Conservation (phyloP, 2,113 vertebrate species). For the Physeter macrocephalus region DNA sequence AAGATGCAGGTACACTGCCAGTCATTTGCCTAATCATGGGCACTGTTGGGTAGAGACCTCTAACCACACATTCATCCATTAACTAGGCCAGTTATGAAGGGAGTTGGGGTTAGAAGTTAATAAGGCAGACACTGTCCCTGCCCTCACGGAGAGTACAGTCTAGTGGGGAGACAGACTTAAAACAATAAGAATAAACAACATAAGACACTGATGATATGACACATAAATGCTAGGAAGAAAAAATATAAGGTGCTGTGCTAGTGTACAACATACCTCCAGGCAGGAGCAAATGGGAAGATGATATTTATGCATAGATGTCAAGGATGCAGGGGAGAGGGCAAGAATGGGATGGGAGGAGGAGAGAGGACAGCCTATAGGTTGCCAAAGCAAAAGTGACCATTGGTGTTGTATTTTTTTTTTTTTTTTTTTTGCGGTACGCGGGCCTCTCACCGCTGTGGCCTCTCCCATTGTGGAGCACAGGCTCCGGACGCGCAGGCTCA, state of each 20-base stretch:
- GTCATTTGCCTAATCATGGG: not conserved
- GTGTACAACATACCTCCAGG: no score
- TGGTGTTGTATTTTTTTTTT: not conserved
- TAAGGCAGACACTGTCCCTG: not conserved
- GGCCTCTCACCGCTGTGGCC: no score
- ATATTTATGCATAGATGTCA: not conserved
- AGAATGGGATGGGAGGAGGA: no score
- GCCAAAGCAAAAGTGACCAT: not conserved
- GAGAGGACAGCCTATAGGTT: not conserved
- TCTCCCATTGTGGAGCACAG: no score
- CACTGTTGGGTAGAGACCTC: not conserved
- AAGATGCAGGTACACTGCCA: not conserved
- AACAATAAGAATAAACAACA: not conserved
- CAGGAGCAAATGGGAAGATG: not conserved
- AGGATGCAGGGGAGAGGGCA: not conserved
- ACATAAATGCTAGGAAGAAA: not conserved
- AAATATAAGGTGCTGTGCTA: not conserved
- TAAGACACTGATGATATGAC: not conserved
- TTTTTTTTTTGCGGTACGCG: no score
- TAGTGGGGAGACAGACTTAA: not conserved
- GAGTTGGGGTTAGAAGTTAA: not conserved
- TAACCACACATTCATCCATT: not conserved
- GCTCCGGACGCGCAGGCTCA: no score
- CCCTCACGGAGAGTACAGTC: not conserved
- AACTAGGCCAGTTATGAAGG: not conserved